phyloP scores from a whole-genome alignment of 1,140 invertebrate genomes.

The Drosophila nigromelanica region DNA sequence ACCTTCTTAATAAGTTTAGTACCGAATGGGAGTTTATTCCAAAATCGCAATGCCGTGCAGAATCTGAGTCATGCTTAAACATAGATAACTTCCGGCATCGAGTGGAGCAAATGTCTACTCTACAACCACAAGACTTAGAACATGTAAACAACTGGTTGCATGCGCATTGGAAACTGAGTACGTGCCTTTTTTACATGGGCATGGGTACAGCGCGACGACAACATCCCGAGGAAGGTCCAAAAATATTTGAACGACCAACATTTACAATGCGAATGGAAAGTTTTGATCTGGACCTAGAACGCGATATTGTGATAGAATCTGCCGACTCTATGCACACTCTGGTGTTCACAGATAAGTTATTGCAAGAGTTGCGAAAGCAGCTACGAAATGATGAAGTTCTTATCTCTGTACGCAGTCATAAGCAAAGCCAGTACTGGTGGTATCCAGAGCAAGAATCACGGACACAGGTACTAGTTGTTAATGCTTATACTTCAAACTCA shows the following conservation, averaged over 20 bases:
- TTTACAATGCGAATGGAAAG: constrained; percentile 47
- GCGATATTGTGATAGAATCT: constrained; percentile 32
- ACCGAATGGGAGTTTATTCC: constrained; percentile 54
- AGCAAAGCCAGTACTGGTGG: constrained; percentile 47
- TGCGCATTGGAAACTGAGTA: constrained; percentile 46
- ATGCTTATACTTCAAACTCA: constrained; percentile 27
- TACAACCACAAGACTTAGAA: constrained; percentile 38
- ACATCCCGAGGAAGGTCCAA: constrained; percentile 33
- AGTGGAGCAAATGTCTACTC: constrained; percentile 43
- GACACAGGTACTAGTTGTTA: constrained; percentile 43
- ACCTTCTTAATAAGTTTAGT: constrained; percentile 45
- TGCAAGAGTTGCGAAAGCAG: constrained; percentile 33
- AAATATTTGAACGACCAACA: constrained; percentile 20
- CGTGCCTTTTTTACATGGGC: constrained; percentile 45
- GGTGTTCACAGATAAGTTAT: constrained; percentile 25
- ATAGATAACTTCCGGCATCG: constrained; percentile 43
- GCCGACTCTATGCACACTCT: constrained; percentile 45
- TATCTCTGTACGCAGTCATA: constrained; percentile 43
- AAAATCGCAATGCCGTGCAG: constrained; percentile 50
- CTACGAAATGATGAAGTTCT: constrained; percentile 38
- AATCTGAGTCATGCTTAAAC: constrained; percentile 51
- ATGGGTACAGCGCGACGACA: constrained; percentile 38
- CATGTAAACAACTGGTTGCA: constrained; percentile 53
- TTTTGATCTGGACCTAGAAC: constrained; percentile 42
- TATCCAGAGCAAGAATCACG: constrained; percentile 48